These are phyloP conservation scores for Aelia acuminata DNA, from an alignment of 2,888 invertebrate genomes.

Conservation along the genomic window DNA sequence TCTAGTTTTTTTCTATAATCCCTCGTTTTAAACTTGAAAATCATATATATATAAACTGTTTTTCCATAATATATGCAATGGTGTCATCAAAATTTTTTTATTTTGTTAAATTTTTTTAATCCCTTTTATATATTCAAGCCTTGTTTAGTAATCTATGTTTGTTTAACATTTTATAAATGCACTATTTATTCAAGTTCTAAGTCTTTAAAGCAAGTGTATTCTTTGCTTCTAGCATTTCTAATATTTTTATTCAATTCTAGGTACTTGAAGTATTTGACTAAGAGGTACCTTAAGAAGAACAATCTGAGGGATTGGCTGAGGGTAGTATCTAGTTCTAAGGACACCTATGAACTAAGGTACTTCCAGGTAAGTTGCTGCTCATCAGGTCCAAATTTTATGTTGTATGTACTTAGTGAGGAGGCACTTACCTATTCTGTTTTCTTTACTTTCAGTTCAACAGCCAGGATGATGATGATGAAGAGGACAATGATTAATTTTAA, in stretches of 20 bases:
- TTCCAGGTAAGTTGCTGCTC: slow-evolving; percentile 83
- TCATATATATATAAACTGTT: no score
- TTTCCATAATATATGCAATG: no score
- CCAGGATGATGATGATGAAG: slow-evolving; percentile 84
- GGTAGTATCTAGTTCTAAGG: slow-evolving; percentile 97
- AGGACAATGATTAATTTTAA: slow-evolving; percentile 83
- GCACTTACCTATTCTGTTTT: background rate
- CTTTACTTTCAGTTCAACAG: slow-evolving; percentile 69
- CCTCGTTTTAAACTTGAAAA: no score
- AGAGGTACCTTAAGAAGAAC: slow-evolving; percentile 99
- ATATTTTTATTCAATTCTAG: slow-evolving; percentile 73
- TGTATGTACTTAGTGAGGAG: background rate
- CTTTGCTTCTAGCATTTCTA: slow-evolving; percentile 66
- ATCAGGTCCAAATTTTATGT: background rate
- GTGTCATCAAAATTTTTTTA: no score
- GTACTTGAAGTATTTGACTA: slow-evolving; percentile 98
- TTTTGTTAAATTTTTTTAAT: no score
- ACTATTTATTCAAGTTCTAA: no score
- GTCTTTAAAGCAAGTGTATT: no score
- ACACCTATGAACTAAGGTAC: slow-evolving; percentile 98
- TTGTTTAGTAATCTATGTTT: no score
- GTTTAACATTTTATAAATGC: no score
- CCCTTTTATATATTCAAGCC: no score
- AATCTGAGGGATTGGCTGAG: slow-evolving; percentile 98
- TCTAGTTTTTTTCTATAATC: no score